Base-by-base conservation (phyloP, 2,797 vertebrate genomes). In the Chelonia mydas region DNA sequence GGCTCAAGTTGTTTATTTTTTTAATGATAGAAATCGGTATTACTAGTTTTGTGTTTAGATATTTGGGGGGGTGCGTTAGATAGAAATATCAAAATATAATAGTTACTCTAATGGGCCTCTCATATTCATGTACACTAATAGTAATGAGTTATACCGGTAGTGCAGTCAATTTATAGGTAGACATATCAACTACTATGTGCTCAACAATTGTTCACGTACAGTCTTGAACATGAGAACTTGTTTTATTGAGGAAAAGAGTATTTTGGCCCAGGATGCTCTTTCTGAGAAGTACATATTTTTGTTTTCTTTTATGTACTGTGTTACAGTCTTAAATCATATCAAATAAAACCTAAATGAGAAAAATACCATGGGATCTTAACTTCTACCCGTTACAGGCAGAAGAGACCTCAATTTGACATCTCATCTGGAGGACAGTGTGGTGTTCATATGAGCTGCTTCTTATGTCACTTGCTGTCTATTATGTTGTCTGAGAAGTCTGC, bases 401-500 rank as follows among this genome's bases (percentile, higher is more conserved):
- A 13, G 59, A 79, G 12, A 11, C 7, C 41, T 9, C 54, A 72
- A 25, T 81, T 77, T 77, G 82, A 37, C 47, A 41, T 93, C 84
- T 59, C 53, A 47, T 0, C 57, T 45, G 53, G 10, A 53, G 59
- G 79, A 7, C 0, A 0, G 57, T 49, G 4, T 85, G 89, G n/a
- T 72, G 80, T 68, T 95, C 25, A 91, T 93, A 72, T 83, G 84
- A 6, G 81, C 89, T 27, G 33, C 45, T 90, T 2, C 87, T 61
- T n/a, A 0, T 49, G 53, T 65, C 55, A 9, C 23, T 86, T 61
- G 89, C 45, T 19, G 0, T 72, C 86, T 88, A 85, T 11, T 81
- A 41, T 57, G n/a, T 87, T 90, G 76, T 79, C 53, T 86, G 78
- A 77, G 65, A 92, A 28, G 45, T 78, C 77, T 89, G 88, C 94